Base-by-base conservation (phyloP, 2,113 vertebrate genomes). In the Ceyx melanurus region DNA sequence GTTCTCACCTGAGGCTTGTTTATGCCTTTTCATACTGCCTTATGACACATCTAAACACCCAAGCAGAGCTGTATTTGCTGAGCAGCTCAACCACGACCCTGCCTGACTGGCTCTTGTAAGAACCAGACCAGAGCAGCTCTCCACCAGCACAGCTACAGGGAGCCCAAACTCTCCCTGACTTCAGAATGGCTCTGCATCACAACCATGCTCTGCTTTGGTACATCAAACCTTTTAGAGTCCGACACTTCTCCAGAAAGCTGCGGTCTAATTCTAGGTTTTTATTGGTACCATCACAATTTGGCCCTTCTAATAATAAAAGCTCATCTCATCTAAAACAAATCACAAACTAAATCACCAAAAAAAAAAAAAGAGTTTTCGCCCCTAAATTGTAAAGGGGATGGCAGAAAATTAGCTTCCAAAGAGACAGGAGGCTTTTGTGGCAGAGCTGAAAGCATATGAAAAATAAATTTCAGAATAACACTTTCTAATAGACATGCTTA, bases 401-500 rank as follows among this genome's bases (percentile, higher is more conserved):
- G 54, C 43, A 48, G 65, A 72, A 95, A 94, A 93, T 46, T 17
- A 90, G 50, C 67, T 71, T 23, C 74, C 84, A 65, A 95, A 40
- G 28, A 92, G 71, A 92, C 8, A 60, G 50, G 50, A 95, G 60
- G n/a, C 9, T 95, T 95, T 90, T 95, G 67, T 79, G 65, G 46
- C 79, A 93, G 23, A 91, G 50, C 4, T 86, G 88, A 96, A 97
- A 93, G 84, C 77, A 74, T 70, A 66, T 19, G 29, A 92, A 92
- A 96, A 94, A 85, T 82, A 95, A 96, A 94, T 94, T 93, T 88
- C 20, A 89, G 92, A 91, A 96, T 60, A 84, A 95, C 68, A 13
- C 28, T 92, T 94, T 94, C 96, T 94, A 96, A 95, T 82, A 97
- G 79, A 93, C 61, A 70, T 64, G 51, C n/a, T 92, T 92, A 94